Base-by-base conservation (phyloP, 2,888 invertebrate species). In the Troides helena region DNA sequence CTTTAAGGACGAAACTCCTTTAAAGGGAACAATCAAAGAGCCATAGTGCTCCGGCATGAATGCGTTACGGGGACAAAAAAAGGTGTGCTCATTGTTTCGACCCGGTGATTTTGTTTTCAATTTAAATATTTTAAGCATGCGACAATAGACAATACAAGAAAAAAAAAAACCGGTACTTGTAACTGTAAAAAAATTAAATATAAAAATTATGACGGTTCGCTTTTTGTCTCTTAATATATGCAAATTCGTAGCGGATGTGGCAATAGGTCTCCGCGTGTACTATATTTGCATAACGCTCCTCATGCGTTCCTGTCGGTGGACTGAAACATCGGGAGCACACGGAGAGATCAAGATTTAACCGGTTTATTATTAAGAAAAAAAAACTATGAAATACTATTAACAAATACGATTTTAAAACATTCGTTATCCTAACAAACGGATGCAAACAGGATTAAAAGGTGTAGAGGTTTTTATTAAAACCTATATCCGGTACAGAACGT, bases 161-260 rank as follows among this genome's bases (percentile, higher is more conserved):
- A 53, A 53, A n/a, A 17, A n/a, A 86, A 84, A 89, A 90, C 90
- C 90, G 90, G 92, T 92, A 92, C 92, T 92, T 90, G 90, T 90
- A 85, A 89, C 86, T 83, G 90, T 90, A n/a, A 88, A 88, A 91
- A 90, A 92, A 92, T 90, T 90, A 90, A 89, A 91, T 89, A 90
- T 88, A 86, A 86, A 88, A 91, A 90, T 90, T 92, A 92, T 91
- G 87, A 89, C 88, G 87, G 87, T 83, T 84, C 79, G 78, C 76
- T 84, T n/a, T 90, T 91, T 90, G 88, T 89, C 83, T 85, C 73
- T 77, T 88, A 89, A 88, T 88, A 76, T 90, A 92, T 91, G 91
- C 85, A 86, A 90, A 91, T 89, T 83, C 78, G 74, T 77, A 79
- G 76, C 87, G 89, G 87, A 85, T 85, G 84, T 53, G 18, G 53